Evolutionary conservation across 2,797 vertebrate species (phyloP).

Genomic region (Picus viridis): DNA sequence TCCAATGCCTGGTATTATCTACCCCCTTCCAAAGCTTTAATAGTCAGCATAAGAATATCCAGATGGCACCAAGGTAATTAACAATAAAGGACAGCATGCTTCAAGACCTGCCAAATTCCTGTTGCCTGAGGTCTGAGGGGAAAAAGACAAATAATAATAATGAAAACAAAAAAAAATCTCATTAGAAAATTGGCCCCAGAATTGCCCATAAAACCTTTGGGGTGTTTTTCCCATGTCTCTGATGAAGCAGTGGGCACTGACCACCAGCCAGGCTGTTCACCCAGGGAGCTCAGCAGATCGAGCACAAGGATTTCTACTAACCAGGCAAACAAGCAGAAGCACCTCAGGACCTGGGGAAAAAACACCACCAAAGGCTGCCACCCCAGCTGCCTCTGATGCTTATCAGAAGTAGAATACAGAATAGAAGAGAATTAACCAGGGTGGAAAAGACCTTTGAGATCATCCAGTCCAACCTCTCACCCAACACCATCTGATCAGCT

Average conservation of each 20-base stretch:
- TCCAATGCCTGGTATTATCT: background rate
- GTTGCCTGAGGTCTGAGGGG: constrained; percentile 1
- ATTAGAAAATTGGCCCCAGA: constrained; percentile 16
- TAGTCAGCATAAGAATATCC: constrained; percentile 23
- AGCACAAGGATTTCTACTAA: background rate
- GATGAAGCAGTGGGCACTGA: background rate
- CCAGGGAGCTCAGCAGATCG: constrained; percentile 2
- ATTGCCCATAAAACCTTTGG: background rate
- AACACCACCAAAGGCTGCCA: background rate
- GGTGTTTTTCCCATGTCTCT: background rate
- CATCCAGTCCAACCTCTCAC: too few species aligned
- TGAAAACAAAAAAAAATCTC: constrained; percentile 6
- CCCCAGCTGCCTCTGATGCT: background rate
- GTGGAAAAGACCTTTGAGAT: too few species aligned
- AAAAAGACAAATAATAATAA: too few species aligned
- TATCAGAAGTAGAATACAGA: too few species aligned
- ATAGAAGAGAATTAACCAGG: too few species aligned
- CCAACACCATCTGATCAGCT: too few species aligned
- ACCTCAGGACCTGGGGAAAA: background rate
- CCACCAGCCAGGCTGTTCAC: background rate
- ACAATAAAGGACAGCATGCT: constrained; percentile 8
- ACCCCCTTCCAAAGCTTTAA: background rate
- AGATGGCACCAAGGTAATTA: constrained; percentile 45
- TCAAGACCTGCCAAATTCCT: constrained; percentile 16
- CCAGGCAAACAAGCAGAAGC: constrained; percentile 15